These are phyloP conservation scores for Belgica antarctica DNA, from an alignment of 2,888 invertebrate genomes.

Conservation along the genomic window DNA sequence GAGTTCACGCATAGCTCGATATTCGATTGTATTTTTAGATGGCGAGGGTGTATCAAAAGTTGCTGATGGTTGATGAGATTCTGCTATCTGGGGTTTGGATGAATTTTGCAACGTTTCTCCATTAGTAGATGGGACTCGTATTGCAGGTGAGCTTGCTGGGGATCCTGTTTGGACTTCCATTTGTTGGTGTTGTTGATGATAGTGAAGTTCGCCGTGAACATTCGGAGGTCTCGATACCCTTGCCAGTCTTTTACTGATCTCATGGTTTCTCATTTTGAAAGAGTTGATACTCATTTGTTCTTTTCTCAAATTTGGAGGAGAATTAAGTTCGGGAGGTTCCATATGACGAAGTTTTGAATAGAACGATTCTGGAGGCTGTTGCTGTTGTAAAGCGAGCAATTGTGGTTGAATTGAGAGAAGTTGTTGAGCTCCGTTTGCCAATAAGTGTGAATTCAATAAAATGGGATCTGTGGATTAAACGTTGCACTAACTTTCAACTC, in stretches of 20 bases:
- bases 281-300: constrained; percentile 28
- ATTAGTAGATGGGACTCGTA: constrained; percentile 18
- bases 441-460: constrained; percentile 53
- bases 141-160: not conserved
- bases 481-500: not conserved
- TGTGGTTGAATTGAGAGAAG: constrained; percentile 72
- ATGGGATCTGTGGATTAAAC: constrained; percentile 31
- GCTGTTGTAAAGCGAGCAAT: constrained; percentile 55
- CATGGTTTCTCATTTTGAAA: constrained; percentile 36
- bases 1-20: constrained; percentile 37
- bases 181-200: constrained; percentile 1
- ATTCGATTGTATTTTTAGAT: constrained; percentile 20
- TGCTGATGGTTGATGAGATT: constrained; percentile 23
- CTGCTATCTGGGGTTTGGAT: not conserved
- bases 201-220: constrained; percentile 27
- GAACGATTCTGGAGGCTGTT: constrained; percentile 36
- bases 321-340: constrained; percentile 19
- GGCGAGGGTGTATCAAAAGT: too few species aligned
- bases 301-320: constrained; percentile 24
- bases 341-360: constrained; percentile 24
- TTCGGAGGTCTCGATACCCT: constrained; percentile 27
- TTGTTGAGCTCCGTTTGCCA: constrained; percentile 73
- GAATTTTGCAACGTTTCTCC: not conserved
- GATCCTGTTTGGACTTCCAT: not conserved
- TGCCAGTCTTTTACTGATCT: constrained; percentile 32